Percentiles rank a stretch among this genome's conserved stretches.
phyloP scores from a whole-genome alignment of 2,113 vertebrate species.

The Gila orcuttii region DNA sequence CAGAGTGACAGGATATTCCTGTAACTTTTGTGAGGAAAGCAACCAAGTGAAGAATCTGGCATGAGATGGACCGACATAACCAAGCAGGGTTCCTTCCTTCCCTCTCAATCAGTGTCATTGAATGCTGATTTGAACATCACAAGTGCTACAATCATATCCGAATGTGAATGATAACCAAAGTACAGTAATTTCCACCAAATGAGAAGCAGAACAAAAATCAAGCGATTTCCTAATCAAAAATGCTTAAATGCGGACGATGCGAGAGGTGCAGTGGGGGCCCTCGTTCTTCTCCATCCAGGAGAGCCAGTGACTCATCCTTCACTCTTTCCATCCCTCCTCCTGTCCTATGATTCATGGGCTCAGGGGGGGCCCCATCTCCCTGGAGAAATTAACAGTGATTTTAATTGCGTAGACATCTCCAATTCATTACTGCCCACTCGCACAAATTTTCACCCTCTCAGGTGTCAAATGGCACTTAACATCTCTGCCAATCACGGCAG shows the following conservation, averaged over 20 bases:
- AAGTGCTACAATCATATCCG: conserved; percentile 33
- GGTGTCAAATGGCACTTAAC: conserved; percentile 85
- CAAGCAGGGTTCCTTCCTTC: not conserved
- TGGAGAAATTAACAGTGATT: conserved; percentile 83
- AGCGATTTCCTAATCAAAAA: conserved; percentile 45
- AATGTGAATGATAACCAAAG: conserved; percentile 17
- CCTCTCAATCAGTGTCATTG: conserved; percentile 42
- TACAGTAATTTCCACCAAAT: conserved; percentile 21
- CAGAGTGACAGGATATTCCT: conserved; percentile 29
- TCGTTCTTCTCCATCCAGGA: conserved; percentile 23
- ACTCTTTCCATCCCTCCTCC: conserved; percentile 60
- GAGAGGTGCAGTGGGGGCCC: conserved; percentile 39
- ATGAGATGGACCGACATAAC: not conserved
- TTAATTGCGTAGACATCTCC: conserved; percentile 81
- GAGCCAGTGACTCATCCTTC: conserved; percentile 56
- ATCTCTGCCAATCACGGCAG: conserved; percentile 80
- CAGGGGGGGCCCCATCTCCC: conserved; percentile 67
- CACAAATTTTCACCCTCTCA: conserved; percentile 75
- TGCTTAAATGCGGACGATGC: conserved; percentile 20
- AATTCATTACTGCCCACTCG: conserved; percentile 78
- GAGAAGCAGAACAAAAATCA: conserved; percentile 34
- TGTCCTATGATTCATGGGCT: conserved; percentile 76
- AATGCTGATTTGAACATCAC: conserved; percentile 45
- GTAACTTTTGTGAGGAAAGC: not conserved
- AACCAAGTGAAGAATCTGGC: not conserved